Evolutionary conservation across 35 echinoderm and acorn worm species (phyloP).

Genomic region (Heliocidaris erythrogramma): DNA sequence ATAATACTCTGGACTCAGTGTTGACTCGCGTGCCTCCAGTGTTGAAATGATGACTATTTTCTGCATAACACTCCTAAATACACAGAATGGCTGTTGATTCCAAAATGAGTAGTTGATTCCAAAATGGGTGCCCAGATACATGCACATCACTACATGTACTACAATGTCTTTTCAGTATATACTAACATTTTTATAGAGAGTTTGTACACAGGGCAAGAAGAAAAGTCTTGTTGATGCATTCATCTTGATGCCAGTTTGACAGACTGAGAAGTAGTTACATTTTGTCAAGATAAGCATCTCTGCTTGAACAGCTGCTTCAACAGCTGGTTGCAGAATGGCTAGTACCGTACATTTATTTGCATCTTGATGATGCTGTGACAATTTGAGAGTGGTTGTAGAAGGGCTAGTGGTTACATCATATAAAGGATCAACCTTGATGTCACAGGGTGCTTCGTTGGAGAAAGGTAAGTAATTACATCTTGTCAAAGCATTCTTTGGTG

Average conservation of each 20-base stretch:
- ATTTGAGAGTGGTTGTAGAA: neutral
- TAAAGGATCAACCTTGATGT: neutral
- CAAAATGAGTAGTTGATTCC: no score
- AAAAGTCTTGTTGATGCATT: neutral
- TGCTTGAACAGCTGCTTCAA: no score
- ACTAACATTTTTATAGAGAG: neutral
- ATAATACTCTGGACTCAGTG: no score
- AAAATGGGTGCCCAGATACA: no score
- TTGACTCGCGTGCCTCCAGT: no score
- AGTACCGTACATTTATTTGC: neutral
- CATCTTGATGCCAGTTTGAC: neutral
- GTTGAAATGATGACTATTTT: no score
- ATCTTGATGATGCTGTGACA: neutral
- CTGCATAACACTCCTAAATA: no score
- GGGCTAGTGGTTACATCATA: slow-evolving; percentile 48
- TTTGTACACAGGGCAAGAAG: neutral
- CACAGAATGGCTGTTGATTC: no score
- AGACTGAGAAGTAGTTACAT: neutral
- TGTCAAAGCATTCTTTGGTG: slow-evolving; percentile 69
- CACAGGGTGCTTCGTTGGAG: neutral
- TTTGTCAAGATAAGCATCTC: neutral
- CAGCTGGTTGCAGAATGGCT: neutral
- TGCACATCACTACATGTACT: no score
- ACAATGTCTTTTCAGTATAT: no score
- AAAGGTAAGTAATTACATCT: slow-evolving; percentile 49